Evolutionary conservation across 2,797 vertebrate species (phyloP), one percentile per base, ranked within the genome.

Genomic region (Macropus fuliginosus): DNA sequence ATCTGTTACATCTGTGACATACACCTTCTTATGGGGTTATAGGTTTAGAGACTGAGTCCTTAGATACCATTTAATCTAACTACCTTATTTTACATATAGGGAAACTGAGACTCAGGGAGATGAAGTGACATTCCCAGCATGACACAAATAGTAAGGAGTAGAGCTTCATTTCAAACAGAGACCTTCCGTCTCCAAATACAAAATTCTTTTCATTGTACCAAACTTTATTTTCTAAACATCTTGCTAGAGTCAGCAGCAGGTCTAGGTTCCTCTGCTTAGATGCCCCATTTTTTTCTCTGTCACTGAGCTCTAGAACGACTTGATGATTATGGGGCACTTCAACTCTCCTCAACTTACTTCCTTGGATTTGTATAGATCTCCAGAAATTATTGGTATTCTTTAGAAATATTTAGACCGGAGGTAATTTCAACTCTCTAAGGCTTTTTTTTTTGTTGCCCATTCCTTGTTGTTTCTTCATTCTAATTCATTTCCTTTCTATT

Each of bases 351-450:
- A 21, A 52, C 50, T 52, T 40, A 92, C 56, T 54, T 31, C 54
- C 66, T 52, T 91, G 14, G 55, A 18, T 57, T 81, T 92, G 21
- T 5, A 16, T 90, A 34, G 1, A 46, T 96, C 94, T 95, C 27
- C 21, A 57, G 62, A 55, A 62, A 34, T 93, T 94, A 46, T 1
- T 21, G 91, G 1, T 54, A 74, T 87, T 90, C 34, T 91, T 74
- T 46, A 56, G 28, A 52, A n/a, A 90, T 27, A 14, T 74, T 89
- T 92, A 89, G 56, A 56, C 2, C 91, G 29, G 62, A 95, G 91
- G 91, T 1, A 54, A 93, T 74, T 93, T 9, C 92, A 31, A 55
- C 28, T 92, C 91, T 55, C 96, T 94, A 93, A 55, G 34, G 56
- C 93, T 94, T 94, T 50, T 34, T 81, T 46, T 87, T 87, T 57